These are phyloP conservation scores for Dryomyza anilis DNA, from an alignment of 2,888 invertebrate species.

Conservation along the genomic window DNA sequence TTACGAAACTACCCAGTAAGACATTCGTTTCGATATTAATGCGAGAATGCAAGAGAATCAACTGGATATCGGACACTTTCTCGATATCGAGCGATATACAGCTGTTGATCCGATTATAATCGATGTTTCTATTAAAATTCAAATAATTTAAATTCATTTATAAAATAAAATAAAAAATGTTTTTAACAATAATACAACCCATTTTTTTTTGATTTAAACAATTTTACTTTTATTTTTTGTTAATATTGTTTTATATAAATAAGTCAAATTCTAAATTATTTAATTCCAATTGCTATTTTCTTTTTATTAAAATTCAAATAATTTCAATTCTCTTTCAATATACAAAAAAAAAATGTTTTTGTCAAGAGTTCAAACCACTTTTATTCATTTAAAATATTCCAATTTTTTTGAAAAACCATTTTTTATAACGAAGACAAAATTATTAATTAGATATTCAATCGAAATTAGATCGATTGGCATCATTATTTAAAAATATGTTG, in stretches of 20 bases:
- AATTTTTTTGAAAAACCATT: background rate
- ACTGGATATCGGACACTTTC: no score
- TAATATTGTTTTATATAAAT: background rate
- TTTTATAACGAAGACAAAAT: background rate
- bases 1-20: no score
- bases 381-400: background rate
- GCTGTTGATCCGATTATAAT: no score
- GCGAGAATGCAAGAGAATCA: no score
- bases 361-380: background rate
- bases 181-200: no score
- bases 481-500: no score
- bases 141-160: no score
- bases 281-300: background rate
- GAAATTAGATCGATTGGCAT: no score
- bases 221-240: background rate
- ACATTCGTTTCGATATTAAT: no score
- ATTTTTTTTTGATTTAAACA: background rate
- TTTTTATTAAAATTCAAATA: background rate
- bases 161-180: no score
- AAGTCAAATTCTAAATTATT: background rate
- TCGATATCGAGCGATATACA: no score
- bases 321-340: background rate
- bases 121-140: no score
- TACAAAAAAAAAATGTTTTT: background rate
- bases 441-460: background rate